A percentile compares a stretch with the other conserved stretches of the same genome.
Evolutionary conservation across 1,140 invertebrate species (phyloP).

Genomic region (Andrena cerasifolii): DNA sequence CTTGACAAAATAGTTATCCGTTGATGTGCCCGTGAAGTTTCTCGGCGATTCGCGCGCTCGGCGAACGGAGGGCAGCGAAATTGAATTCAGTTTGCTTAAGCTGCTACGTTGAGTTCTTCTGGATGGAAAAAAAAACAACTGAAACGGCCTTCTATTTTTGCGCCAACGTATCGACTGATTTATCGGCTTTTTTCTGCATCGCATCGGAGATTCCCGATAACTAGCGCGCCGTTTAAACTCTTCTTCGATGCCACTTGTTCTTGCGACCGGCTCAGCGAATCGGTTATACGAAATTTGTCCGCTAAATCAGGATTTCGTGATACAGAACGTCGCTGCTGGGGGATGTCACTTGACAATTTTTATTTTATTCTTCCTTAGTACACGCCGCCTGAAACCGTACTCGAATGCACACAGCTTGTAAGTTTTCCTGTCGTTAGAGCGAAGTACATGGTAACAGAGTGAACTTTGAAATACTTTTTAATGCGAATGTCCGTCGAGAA

Average conservation of each 20-base stretch:
- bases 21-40: neutral
- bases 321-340: no score
- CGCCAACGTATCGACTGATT: neutral
- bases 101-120: neutral
- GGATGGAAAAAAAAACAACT: neutral
- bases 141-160: neutral
- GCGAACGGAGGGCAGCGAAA: neutral
- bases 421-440: no score
- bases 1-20: neutral
- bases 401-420: neutral
- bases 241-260: neutral
- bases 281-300: conserved; percentile 2
- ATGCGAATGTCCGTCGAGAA: no score
- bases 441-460: no score
- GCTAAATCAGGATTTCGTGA: neutral
- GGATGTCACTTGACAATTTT: neutral
- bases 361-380: no score
- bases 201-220: conserved; percentile 30
- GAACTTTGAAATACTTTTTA: no score
- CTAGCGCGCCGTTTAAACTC: neutral
- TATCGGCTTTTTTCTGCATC: neutral
- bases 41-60: neutral
- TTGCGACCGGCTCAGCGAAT: neutral
- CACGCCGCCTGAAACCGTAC: neutral
- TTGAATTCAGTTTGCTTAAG: conserved; percentile 1